Conservation (phyloP, 2,888 invertebrate species). For the Latrodectus hesperus region DNA sequence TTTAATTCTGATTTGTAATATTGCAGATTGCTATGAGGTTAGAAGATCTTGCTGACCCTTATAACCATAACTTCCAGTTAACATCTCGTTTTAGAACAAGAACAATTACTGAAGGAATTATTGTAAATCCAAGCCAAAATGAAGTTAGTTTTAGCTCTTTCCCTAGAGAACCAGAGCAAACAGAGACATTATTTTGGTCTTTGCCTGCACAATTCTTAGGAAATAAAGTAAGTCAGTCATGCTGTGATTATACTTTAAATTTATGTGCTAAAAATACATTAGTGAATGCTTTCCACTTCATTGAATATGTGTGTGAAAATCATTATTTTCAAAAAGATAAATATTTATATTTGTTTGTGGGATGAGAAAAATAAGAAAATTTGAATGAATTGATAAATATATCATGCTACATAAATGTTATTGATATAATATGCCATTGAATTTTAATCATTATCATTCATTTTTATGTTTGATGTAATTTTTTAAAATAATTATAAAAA, state of each 20-base stretch:
- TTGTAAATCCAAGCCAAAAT: constrained; percentile 75
- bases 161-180: constrained; percentile 72
- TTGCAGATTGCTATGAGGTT: constrained; percentile 80
- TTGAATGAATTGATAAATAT: too few relatives aligned
- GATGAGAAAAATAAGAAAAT: too few relatives aligned
- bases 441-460: too few relatives aligned
- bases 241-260: constrained; percentile 23
- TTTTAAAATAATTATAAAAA: too few relatives aligned
- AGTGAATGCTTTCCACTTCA: too few relatives aligned
- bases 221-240: constrained; percentile 75
- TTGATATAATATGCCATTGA: too few relatives aligned
- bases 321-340: too few relatives aligned
- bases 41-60: constrained; percentile 70
- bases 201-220: constrained; percentile 82
- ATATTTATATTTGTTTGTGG: too few relatives aligned
- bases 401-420: too few relatives aligned
- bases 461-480: too few relatives aligned
- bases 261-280: too few relatives aligned
- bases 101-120: constrained; percentile 74
- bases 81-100: constrained; percentile 74
- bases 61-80: constrained; percentile 74
- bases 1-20: not conserved
- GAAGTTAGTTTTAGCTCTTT: constrained; percentile 75
- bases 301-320: too few relatives aligned
- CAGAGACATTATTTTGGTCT: constrained; percentile 82